phyloP scores from a whole-genome alignment of 2,797 vertebrate genomes.

The Sparidentex hasta region DNA sequence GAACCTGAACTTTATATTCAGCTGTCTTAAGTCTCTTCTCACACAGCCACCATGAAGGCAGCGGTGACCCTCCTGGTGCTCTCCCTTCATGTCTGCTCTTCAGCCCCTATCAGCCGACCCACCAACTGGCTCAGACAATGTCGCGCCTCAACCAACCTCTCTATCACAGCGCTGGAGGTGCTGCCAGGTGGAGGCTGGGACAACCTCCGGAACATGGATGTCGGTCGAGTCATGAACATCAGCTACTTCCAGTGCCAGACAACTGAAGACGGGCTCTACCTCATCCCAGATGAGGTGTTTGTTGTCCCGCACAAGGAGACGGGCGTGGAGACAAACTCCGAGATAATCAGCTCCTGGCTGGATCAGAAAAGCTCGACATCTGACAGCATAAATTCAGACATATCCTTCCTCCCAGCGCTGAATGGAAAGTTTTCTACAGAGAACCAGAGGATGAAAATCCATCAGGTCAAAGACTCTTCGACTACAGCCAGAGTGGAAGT shows the following conservation, averaged over 20 bases:
- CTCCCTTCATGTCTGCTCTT: conserved; percentile 51
- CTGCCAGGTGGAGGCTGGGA: conserved; percentile 95
- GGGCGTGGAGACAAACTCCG: conserved; percentile 91
- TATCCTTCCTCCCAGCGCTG: conserved; percentile 80
- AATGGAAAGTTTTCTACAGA: conserved; percentile 91
- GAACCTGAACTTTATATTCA: conserved; percentile 6
- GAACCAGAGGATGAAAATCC: conserved; percentile 89
- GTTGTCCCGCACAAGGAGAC: conserved; percentile 91
- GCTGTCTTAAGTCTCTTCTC: not conserved
- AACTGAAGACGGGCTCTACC: conserved; percentile 90
- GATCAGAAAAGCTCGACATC: conserved; percentile 89
- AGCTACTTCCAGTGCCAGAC: conserved; percentile 90
- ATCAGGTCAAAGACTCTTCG: conserved; percentile 88
- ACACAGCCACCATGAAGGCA: conserved; percentile 64
- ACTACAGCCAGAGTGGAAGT: conserved; percentile 90
- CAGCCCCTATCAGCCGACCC: conserved; percentile 63
- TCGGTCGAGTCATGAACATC: conserved; percentile 90
- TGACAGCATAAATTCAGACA: conserved; percentile 86
- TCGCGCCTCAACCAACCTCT: conserved; percentile 72
- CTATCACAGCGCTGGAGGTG: conserved; percentile 88
- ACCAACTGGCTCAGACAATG: conserved; percentile 85
- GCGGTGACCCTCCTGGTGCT: conserved; percentile 56
- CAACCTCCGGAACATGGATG: conserved; percentile 92
- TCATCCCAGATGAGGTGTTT: conserved; percentile 91
- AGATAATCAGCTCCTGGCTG: conserved; percentile 91